Evolutionary conservation across 2,797 vertebrate species (phyloP), one percentile per base, ranked within the genome.

Genomic region (Spinibarbus caldwelli): DNA sequence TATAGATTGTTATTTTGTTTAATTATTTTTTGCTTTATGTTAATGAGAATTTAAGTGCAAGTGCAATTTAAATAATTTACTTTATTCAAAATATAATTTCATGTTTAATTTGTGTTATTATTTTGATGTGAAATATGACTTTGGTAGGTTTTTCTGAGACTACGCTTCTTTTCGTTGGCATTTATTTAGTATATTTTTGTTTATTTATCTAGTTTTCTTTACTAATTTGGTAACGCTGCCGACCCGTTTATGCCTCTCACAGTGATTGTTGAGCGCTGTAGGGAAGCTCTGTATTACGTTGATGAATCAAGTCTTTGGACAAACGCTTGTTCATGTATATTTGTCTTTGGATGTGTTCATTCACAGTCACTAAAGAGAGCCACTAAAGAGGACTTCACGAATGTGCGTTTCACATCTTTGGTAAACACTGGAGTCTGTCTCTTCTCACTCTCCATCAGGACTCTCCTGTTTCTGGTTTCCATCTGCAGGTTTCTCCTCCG

Each of bases 351-450:
- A 36, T 12, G 79, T 54, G 45, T 80, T 38, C 19, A 64, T 80
- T 80, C 64, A 47, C 77, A 66, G 78, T 64, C 19, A 14, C 31
- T 21, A 1, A 43, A 8, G 43, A 47, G 11, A 12, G n/a, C n/a
- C n/a, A n/a, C n/a, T n/a, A n/a, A n/a, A n/a, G n/a, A n/a, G n/a
- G n/a, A n/a, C n/a, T n/a, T n/a, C n/a, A n/a, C 6, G 41, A 82
- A 83, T 76, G 31, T 77, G 21, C 38, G 66, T 34, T 67, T 76
- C 76, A 88, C 85, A 85, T 86, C 71, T 85, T 85, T 88, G 70
- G 88, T 90, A 94, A 92, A n/a, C n/a, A 87, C 89, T 78, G 86
- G 81, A 81, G 90, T 41, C 52, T 41, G 34, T 43, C 29, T 66
- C 4, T 0, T 49, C 29, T 75, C 68, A 45, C 68, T 71, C 19